phyloP scores from a whole-genome alignment of 2,113 vertebrate genomes.

The Oxyura jamaicensis region DNA sequence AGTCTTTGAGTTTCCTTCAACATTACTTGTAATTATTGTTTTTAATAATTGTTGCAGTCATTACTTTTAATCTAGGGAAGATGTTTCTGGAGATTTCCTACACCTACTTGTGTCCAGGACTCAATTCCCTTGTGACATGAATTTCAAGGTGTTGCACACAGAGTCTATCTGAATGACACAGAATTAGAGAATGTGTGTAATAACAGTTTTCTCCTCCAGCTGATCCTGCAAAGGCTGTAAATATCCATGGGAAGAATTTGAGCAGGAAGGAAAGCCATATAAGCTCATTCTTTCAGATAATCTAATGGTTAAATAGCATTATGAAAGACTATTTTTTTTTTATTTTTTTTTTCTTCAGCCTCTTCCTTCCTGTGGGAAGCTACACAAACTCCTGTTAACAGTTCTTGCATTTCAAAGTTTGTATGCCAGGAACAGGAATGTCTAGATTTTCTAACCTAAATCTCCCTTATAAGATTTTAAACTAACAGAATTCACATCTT shows the following conservation, averaged over 20 bases:
- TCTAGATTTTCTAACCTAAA: neutral
- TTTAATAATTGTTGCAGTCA: neutral
- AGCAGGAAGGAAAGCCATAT: neutral
- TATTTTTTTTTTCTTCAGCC: rapidly evolving
- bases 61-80: neutral
- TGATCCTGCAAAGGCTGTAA: neutral
- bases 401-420: neutral
- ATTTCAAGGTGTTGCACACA: neutral
- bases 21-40: neutral
- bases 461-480: neutral
- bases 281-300: neutral
- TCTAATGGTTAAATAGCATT: neutral
- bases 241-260: neutral
- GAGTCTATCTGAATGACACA: neutral
- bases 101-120: neutral
- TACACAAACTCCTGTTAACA: neutral
- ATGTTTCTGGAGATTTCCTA: neutral
- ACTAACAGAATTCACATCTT: neutral
- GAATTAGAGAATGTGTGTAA: neutral
- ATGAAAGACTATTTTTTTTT: neutral
- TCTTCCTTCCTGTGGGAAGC: neutral
- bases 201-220: neutral
- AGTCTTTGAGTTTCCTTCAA: neutral
- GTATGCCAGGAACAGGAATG: neutral
- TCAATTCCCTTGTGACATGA: neutral